phyloP scores from a whole-genome alignment of 2,888 invertebrate species.

The Epistrophe grossulariae region DNA sequence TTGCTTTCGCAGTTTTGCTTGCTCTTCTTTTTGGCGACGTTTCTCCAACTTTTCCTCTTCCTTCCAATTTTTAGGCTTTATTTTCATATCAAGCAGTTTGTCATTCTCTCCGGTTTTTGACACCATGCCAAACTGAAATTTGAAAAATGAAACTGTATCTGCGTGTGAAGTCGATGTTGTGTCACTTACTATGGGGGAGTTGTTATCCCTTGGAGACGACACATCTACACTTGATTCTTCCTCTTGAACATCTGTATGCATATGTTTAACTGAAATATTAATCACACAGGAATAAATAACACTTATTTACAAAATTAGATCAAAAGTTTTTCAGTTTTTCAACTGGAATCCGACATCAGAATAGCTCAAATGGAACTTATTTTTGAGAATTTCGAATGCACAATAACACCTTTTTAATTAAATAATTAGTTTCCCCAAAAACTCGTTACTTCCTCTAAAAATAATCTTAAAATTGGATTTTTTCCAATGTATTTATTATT shows the following conservation, averaged over 20 bases:
- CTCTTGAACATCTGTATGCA: slow-evolving; percentile 82
- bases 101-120: slow-evolving; percentile 85
- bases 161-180: slow-evolving; percentile 6
- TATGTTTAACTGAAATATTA: slow-evolving; percentile 75
- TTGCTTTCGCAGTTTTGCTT: slow-evolving; percentile 81
- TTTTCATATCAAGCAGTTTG: slow-evolving; percentile 86
- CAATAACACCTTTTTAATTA: too few species aligned
- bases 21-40: slow-evolving; percentile 88
- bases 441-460: too few species aligned
- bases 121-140: slow-evolving; percentile 84
- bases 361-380: too few species aligned
- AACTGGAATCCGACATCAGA: too few species aligned
- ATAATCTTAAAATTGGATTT: too few species aligned
- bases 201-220: slow-evolving; percentile 87
- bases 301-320: too few species aligned
- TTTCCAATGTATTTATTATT: too few species aligned
- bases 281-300: not conserved
- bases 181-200: slow-evolving; percentile 86
- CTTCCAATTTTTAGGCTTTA: slow-evolving; percentile 88
- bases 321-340: too few species aligned
- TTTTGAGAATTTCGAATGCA: too few species aligned
- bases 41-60: slow-evolving; percentile 89
- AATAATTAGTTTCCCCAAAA: too few species aligned
- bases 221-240: slow-evolving; percentile 87
- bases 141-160: slow-evolving; percentile 22